Evolutionary conservation across 2,888 invertebrate species (phyloP), one percentile per base, ranked within the genome.

Genomic region (Andrena trimmerana): DNA sequence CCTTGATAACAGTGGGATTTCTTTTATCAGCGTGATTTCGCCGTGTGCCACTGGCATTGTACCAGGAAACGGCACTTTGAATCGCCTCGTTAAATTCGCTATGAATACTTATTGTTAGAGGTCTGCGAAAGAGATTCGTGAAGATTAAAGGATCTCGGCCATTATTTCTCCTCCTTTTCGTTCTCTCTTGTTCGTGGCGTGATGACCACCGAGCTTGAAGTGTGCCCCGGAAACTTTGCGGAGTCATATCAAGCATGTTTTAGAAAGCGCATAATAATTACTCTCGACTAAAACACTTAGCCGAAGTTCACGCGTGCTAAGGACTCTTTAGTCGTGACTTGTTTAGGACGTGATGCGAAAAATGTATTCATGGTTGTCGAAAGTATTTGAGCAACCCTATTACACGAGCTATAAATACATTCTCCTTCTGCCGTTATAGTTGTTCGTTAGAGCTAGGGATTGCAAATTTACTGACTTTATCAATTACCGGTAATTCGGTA

Each of bases 1-100:
- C 70, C 82, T 70, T 71, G 82, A 75, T 81, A 82, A 82, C 16
- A 48, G 3, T 13, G 7, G 75, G 82, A 82, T 82, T 81, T 75
- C 82, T 81, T 71, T 71, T 75, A 75, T 75, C 67, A 67, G 66
- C 27, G 36, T 27, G 69, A 70, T 74, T 66, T 52, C 74, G 27
- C 42, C 24, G 24, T 36, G 20, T 57, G 36, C 36, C 36, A 52
- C 8, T 69, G 81, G 54, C 66, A 24, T 62, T 54, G 0, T 16
- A 62, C 82, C 66, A 50, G 60, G 2, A 57, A 69, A 82, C 63
- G 66, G 54, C 48, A 24, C 54, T 60, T 57, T 62, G 42, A 54
- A 82, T 70, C 62, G 74, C 54, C 42, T 70, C 81, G 81, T 82
- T 82, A 70, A 75, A 70, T 67, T 50, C 54, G 10, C 48, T 33